Evolutionary conservation across 2,797 vertebrate genomes (phyloP).

Genomic region (Crossoptilon crossoptilon): DNA sequence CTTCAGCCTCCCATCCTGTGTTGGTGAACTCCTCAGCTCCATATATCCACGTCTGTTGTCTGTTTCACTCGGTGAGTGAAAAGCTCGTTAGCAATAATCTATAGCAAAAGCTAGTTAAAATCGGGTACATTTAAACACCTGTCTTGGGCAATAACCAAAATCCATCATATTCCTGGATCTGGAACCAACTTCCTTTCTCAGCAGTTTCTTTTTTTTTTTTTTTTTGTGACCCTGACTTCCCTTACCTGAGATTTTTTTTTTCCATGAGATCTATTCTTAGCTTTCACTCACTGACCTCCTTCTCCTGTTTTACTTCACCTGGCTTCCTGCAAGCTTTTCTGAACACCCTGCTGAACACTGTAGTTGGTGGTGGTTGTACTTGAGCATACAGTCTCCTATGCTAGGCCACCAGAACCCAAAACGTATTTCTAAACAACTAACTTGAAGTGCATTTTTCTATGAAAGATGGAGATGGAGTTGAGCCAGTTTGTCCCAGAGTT

Average conservation of each 20-base stretch:
- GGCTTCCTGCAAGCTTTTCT: background rate
- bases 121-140: background rate
- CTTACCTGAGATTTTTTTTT: background rate
- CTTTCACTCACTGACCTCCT: background rate
- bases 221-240: background rate
- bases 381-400: background rate
- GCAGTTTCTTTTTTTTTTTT: background rate
- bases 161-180: background rate
- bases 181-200: background rate
- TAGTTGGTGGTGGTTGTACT: background rate
- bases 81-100: background rate
- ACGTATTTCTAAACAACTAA: background rate
- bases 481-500: background rate
- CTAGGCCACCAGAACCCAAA: background rate
- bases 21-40: background rate
- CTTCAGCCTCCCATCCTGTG: background rate
- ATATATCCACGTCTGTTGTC: background rate
- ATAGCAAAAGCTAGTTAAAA: background rate
- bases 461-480: background rate
- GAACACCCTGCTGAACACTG: rapidly evolving
- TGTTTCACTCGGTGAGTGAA: background rate
- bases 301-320: background rate
- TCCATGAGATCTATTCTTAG: background rate
- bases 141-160: background rate
- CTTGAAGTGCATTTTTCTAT: background rate